Conservation (phyloP, 2,113 vertebrate genomes). For the Brachionichthys hirsutus region DNA sequence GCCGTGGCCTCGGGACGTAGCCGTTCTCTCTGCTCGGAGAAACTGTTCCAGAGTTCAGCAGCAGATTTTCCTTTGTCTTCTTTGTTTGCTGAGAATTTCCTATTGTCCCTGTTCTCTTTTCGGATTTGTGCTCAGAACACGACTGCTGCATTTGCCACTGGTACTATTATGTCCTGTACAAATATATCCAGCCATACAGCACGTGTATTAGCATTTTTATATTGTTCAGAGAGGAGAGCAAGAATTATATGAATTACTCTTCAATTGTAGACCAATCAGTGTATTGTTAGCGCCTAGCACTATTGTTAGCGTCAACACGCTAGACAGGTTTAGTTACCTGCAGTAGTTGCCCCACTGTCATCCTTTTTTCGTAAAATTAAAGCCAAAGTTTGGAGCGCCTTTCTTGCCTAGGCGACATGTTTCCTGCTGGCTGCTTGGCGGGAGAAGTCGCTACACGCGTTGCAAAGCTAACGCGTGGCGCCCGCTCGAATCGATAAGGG, state of each 20-base stretch:
- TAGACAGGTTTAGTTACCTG: too few relatives aligned
- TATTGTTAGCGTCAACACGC: too few relatives aligned
- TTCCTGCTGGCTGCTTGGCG: too few relatives aligned
- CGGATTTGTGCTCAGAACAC: slow-evolving; percentile 31
- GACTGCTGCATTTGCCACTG: slow-evolving; percentile 5
- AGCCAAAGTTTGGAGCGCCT: too few relatives aligned
- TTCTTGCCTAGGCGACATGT: too few relatives aligned
- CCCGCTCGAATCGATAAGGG: too few relatives aligned
- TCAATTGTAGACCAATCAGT: slow-evolving; percentile 6
- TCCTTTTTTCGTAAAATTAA: too few relatives aligned
- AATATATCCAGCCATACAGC: slow-evolving; percentile 7
- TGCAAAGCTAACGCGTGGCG: too few relatives aligned
- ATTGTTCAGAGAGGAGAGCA: slow-evolving; percentile 10
- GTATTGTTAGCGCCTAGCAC: too few relatives aligned
- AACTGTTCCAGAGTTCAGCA: slow-evolving; percentile 33
- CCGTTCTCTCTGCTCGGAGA: slow-evolving; percentile 35
- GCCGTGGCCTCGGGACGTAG: slow-evolving; percentile 23
- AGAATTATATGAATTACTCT: slow-evolving; percentile 14
- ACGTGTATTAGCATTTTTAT: slow-evolving; percentile 2
- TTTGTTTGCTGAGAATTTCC: slow-evolving; percentile 31
- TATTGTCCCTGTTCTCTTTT: slow-evolving; percentile 15
- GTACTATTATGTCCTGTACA: neutral
- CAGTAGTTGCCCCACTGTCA: too few relatives aligned
- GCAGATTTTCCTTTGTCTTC: slow-evolving; percentile 34
- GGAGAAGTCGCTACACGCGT: too few relatives aligned